Conservation (phyloP, 1,140 invertebrate genomes). For the Linepithema humile region DNA sequence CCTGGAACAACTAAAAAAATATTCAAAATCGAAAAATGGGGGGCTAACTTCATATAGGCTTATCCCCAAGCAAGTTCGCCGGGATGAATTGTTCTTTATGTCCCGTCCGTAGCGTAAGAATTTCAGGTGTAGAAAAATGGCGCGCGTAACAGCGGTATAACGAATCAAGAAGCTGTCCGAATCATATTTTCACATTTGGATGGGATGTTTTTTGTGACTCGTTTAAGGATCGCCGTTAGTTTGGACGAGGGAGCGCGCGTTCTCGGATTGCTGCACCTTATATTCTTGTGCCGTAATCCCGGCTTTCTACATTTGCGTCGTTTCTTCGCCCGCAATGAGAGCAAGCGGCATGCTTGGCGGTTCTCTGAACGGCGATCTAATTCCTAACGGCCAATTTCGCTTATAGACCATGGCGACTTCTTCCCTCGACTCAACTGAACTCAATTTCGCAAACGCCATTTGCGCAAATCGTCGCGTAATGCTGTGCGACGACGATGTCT, state of each 20-base stretch:
- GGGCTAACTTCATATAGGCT: too few species aligned
- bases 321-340: slow-evolving; percentile 8
- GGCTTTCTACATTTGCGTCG: slow-evolving; percentile 43
- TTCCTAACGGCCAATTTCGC: slow-evolving; percentile 62
- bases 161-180: slow-evolving; percentile 3
- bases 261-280: background rate
- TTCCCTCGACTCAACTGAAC: slow-evolving; percentile 20
- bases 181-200: slow-evolving; percentile 9
- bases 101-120: background rate
- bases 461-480: slow-evolving; percentile 47
- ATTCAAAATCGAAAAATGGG: too few species aligned
- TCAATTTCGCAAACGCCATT: slow-evolving; percentile 54
- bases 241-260: background rate
- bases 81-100: background rate
- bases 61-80: background rate
- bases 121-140: background rate
- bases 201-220: slow-evolving; percentile 19
- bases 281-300: slow-evolving; percentile 29
- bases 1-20: too few species aligned
- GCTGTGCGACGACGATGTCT: background rate
- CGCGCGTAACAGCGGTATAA: background rate
- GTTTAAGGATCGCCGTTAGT: background rate
- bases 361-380: slow-evolving; percentile 49
- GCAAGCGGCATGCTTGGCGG: background rate
- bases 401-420: slow-evolving; percentile 48